These are phyloP conservation scores for Camponotus fellah DNA, from an alignment of 2,888 invertebrate genomes.

Conservation along the genomic window DNA sequence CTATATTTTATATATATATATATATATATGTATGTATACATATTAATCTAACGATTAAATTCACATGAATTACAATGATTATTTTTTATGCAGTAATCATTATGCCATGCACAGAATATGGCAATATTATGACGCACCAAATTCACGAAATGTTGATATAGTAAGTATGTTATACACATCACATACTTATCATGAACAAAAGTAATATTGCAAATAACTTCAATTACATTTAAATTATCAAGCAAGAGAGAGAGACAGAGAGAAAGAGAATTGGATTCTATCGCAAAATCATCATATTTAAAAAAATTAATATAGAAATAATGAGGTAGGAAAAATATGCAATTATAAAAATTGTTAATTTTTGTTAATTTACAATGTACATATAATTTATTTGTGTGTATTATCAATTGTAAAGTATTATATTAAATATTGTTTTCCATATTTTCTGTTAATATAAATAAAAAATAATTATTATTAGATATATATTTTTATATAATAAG, in stretches of 20 bases:
- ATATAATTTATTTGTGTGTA: neutral
- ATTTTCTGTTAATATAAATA: neutral
- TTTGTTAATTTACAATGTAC: too few species aligned
- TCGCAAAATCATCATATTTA: too few species aligned
- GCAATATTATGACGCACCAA: neutral
- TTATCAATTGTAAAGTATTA: neutral
- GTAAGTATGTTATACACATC: neutral
- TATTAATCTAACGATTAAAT: slow-evolving; percentile 19
- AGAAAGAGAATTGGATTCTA: too few species aligned
- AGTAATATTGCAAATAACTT: neutral
- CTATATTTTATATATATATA: neutral
- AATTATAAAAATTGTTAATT: too few species aligned
- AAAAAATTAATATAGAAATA: too few species aligned
- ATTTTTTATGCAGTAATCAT: neutral
- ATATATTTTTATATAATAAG: neutral
- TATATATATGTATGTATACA: too few species aligned
- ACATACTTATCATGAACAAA: neutral
- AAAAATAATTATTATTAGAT: neutral
- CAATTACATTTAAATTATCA: neutral
- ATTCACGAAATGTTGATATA: slow-evolving; percentile 7
- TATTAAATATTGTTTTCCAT: neutral
- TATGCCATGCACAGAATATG: neutral
- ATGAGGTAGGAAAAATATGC: too few species aligned
- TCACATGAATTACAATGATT: neutral
- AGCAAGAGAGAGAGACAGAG: neutral